phyloP scores from a whole-genome alignment of 2,113 vertebrate genomes.

The Aleadryas rufinucha region DNA sequence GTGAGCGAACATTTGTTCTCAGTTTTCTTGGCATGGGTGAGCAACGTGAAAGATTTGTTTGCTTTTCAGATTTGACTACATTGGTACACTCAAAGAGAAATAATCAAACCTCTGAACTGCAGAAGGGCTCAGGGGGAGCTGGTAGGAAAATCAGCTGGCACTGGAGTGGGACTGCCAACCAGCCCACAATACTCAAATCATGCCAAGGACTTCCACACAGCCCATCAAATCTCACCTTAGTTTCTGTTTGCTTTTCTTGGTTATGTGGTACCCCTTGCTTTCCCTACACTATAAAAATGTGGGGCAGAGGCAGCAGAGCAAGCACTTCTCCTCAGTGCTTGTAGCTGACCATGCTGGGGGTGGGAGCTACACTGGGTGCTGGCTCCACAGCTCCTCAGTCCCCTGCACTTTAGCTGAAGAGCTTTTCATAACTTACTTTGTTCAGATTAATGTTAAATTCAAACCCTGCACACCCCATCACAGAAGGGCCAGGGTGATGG shows the following conservation, averaged over 20 bases:
- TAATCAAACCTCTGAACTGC: background rate
- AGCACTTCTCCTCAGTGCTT: background rate
- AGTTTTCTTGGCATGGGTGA: background rate
- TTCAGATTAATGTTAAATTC: background rate
- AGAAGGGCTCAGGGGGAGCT: background rate
- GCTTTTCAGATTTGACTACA: background rate
- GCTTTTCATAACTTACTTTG: background rate
- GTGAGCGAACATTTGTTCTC: slow-evolving; percentile 6
- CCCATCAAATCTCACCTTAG: background rate
- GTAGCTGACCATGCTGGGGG: accelerated
- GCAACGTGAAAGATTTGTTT: background rate
- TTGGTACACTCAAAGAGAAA: background rate
- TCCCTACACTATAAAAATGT: background rate
- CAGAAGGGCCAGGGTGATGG: background rate
- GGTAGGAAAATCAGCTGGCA: background rate
- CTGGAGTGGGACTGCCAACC: background rate
- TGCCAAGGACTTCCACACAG: background rate
- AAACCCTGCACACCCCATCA: background rate
- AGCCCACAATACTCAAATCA: accelerated
- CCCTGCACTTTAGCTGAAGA: background rate
- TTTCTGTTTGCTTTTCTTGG: background rate
- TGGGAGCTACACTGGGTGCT: accelerated
- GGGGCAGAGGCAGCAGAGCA: background rate
- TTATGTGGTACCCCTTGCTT: background rate
- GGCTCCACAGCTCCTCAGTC: background rate